Base-by-base conservation (phyloP, 2,888 invertebrate genomes). In the Pollenia angustigena region DNA sequence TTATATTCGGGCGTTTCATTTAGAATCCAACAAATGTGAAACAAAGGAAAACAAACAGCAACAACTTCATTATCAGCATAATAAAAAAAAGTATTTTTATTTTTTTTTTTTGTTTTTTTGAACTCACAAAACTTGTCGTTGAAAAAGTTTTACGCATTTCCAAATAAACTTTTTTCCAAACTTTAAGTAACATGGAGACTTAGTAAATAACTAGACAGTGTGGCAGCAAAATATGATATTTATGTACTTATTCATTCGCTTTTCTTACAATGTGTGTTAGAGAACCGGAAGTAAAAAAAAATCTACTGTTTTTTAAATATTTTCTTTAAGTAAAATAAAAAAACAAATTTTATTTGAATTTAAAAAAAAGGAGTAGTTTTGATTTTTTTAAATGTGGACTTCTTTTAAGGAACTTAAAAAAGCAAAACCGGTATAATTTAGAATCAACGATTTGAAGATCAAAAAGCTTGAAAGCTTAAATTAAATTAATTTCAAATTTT, bases 71-170 rank as follows among this genome's bases (percentile, higher is more conserved):
- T 52, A 42, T 7, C n/a, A 62, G 9, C 54, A 64, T 4, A 60
- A 46, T 50, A 69, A 58, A 76, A 64, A 44, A 52, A 23, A 23
- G 23, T 23, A 23, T 23, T 23, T 23, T 18, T 18, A n/a, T n/a
- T 8, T n/a, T n/a, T n/a, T 46, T 74, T 10, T 54, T 32, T 58
- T 44, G 42, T 50, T 40, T n/a, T 72, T 60, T 16, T 7, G 7
- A 42, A 60, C 11, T 44, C 18, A 7, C 42, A 79, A 32, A 75
- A 40, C 1, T 79, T 74, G 50, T 60, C 18, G 76, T 16, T 79
- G 58, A 76, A 72, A 80, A 81, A 64, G 50, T 85, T 81, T 68
- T 52, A 81, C 81, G 72, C 66, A 68, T 74, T 75, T 32, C 42
- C 62, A 85, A 75, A 68, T 62, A 78, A 85, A 71, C 14, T 81